Base-by-base conservation (phyloP, 2,797 vertebrate genomes). In the Gymnoscopelus microlampas region DNA sequence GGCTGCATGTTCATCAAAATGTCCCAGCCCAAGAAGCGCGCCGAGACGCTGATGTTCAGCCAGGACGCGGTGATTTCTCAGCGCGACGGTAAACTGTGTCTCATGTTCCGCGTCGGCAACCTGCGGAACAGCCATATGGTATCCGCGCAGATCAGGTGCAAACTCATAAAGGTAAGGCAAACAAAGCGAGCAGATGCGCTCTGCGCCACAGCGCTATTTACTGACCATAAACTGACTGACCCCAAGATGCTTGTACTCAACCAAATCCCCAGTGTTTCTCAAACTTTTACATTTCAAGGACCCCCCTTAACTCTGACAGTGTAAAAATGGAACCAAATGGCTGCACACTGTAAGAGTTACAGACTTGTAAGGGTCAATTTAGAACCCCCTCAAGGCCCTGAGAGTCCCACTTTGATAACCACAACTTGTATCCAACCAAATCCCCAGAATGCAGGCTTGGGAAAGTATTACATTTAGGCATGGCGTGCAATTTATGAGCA, bases 1-100 rank as follows among this genome's bases (percentile, higher is more conserved):
- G 96, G 96, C 66, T 97, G 96, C 89, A 97, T 97, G 96, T 97
- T 97, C 92, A 97, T 97, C 66, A 97, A 97, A 86, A 97, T 97
- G 96, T 97, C 96, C 13, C 96, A 97, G 56, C 96, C 96, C 11
- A 97, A 97, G 91, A 97, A 97, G 61, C 93, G 96, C 68, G 96
- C 96, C 0, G 96, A 97, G 94, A 97, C 96, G 9, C 95, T 97
- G 61, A 95, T 97, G 96, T 97, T 97, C 89, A 97, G 96, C 76
- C 95, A 92, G 11, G 94, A 94, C 12, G 93, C 96, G 0, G 96
- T 97, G 51, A 93, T 97, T 76, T 97, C 96, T 0, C 95, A 95
- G 88, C 91, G 96, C n/a, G 96, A 97, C 62, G 96, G 94, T 2
- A 96, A 94, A 77, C 93, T 97, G 69, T 96, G 96, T 91, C 94